These are phyloP conservation scores for Darwinula stevensoni DNA, from an alignment of 2,888 invertebrate genomes.

Conservation along the genomic window DNA sequence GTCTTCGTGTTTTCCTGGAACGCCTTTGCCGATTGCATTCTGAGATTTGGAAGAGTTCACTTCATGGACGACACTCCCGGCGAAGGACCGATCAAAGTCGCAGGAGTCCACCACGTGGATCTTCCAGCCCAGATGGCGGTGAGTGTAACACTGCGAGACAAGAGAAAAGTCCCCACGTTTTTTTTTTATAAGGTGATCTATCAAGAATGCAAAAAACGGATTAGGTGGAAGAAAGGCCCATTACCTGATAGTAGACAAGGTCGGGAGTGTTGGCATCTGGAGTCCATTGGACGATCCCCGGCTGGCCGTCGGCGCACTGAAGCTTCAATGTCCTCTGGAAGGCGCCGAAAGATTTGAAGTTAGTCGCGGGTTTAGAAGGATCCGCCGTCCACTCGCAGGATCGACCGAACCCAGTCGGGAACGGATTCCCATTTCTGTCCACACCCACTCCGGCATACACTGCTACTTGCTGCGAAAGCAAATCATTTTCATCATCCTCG, in stretches of 20 bases:
- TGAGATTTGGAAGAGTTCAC: background rate
- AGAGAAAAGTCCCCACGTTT: background rate
- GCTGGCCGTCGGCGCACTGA: slow-evolving; percentile 51
- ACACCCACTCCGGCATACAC: slow-evolving; percentile 53
- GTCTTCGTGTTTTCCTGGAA: no score
- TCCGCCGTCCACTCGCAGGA: slow-evolving; percentile 65
- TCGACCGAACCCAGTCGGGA: slow-evolving; percentile 48
- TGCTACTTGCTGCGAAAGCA: slow-evolving; percentile 28
- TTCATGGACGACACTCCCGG: background rate
- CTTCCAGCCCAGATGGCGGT: slow-evolving; percentile 81
- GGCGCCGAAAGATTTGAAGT: slow-evolving; percentile 60
- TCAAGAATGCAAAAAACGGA: no score
- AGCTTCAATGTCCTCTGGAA: slow-evolving; percentile 57
- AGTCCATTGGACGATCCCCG: slow-evolving; percentile 46
- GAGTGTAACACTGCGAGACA: slow-evolving; percentile 60
- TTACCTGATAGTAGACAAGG: slow-evolving; percentile 72
- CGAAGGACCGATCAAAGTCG: background rate
- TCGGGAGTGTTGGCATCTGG: slow-evolving; percentile 62
- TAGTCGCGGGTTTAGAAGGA: slow-evolving; percentile 33
- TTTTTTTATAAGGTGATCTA: background rate
- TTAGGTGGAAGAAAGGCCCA: no score
- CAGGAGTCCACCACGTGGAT: slow-evolving; percentile 61
- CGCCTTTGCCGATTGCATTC: no score
- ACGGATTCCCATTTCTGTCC: slow-evolving; percentile 31
- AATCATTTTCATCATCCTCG: no score